These are phyloP conservation scores for Drosophila peninsularis DNA, from an alignment of 2,888 invertebrate species.

Conservation along the genomic window DNA sequence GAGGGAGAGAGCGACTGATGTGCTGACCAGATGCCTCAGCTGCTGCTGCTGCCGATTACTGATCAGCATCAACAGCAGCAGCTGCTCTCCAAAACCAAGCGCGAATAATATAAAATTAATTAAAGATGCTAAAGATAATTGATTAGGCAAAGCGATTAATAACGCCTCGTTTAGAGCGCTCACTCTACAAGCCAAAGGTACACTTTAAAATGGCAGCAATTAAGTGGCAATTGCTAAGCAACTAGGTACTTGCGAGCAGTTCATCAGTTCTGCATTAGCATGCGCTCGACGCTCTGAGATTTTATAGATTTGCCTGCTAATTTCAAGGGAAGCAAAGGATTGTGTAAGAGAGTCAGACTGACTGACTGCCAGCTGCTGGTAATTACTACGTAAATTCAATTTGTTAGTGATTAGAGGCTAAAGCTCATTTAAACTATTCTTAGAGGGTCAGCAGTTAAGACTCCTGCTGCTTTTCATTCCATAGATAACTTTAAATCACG, in stretches of 20 bases:
- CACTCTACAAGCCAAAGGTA: not conserved
- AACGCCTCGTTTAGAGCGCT: constrained; percentile 69
- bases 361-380: not conserved
- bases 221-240: constrained; percentile 18
- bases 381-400: not conserved
- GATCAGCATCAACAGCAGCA: constrained; percentile 53
- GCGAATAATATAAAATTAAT: constrained; percentile 84
- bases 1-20: constrained; percentile 9
- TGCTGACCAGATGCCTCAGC: constrained; percentile 27
- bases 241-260: constrained; percentile 12
- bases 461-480: not conserved
- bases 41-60: constrained; percentile 29
- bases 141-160: constrained; percentile 85
- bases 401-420: not conserved
- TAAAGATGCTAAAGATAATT: constrained; percentile 85
- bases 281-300: constrained; percentile 1
- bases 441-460: not conserved
- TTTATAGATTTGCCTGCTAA: not conserved
- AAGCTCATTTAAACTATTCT: not conserved
- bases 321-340: not conserved
- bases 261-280: constrained; percentile 27
- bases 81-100: constrained; percentile 58
- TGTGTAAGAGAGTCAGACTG: not conserved
- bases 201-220: constrained; percentile 40
- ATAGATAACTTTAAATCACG: not conserved